A percentile compares a stretch with the other conserved stretches of the same genome.
phyloP scores from a whole-genome alignment of 2,113 vertebrate species.

The Pitta sordida region DNA sequence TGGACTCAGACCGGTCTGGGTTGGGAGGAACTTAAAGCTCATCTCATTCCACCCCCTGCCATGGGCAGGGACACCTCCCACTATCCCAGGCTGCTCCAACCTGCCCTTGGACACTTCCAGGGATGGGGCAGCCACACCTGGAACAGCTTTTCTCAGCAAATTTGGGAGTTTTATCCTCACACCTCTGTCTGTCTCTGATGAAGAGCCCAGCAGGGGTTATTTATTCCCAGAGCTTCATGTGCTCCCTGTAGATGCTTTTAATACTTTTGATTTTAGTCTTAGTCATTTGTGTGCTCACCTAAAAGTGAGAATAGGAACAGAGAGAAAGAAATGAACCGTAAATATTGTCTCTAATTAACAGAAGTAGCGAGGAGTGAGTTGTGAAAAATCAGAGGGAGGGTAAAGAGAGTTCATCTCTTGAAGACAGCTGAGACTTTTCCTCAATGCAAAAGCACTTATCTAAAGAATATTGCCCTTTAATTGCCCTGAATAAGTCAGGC shows the following conservation, averaged over 20 bases:
- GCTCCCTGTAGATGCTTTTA: not conserved
- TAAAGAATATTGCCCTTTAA: conserved; percentile 29
- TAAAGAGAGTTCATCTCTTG: not conserved
- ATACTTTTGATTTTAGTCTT: not conserved
- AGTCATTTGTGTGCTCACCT: not conserved
- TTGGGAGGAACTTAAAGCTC: no score
- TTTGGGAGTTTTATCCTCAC: not conserved
- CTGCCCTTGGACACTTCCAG: not conserved
- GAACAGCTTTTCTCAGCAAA: not conserved
- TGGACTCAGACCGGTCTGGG: no score
- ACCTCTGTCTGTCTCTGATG: not conserved
- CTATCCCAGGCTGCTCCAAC: not conserved
- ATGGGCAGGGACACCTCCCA: not conserved
- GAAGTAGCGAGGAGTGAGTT: not conserved
- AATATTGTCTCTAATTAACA: conserved; percentile 21
- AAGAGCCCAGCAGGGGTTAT: not conserved
- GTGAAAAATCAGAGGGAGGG: conserved; percentile 1
- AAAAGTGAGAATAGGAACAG: not conserved
- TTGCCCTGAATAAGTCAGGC: conserved; percentile 23
- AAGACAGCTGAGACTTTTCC: not conserved
- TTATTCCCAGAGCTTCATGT: not conserved
- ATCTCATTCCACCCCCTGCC: not conserved
- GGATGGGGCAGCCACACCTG: not conserved
- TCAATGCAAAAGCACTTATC: conserved; percentile 1
- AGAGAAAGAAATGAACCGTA: not conserved